phyloP scores from a whole-genome alignment of 2,888 invertebrate species.

The Labia minor region DNA sequence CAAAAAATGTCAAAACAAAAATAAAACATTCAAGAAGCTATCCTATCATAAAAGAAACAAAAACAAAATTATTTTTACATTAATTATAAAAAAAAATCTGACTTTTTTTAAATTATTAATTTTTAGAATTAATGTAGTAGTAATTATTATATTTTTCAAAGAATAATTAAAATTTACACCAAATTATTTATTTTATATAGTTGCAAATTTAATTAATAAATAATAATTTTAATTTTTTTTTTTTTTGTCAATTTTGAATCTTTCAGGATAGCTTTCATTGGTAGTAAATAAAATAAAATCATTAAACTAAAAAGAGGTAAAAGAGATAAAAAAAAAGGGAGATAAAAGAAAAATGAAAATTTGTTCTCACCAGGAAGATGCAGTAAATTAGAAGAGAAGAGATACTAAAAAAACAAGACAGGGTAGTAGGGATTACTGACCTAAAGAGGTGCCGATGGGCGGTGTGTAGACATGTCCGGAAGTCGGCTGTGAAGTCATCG shows the following conservation, averaged over 20 bases:
- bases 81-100: background rate
- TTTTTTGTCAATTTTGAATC: too few relatives aligned
- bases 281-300: too few relatives aligned
- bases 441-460: constrained; percentile 58
- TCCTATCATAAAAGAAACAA: too few relatives aligned
- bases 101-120: background rate
- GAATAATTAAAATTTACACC: too few relatives aligned
- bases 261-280: too few relatives aligned
- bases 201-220: too few relatives aligned
- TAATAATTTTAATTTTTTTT: too few relatives aligned
- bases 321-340: background rate
- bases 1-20: constrained; percentile 15
- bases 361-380: too few relatives aligned
- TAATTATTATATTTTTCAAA: too few relatives aligned
- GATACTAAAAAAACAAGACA: background rate
- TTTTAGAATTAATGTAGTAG: too few relatives aligned
- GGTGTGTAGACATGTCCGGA: constrained; percentile 58
- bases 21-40: background rate
- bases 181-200: too few relatives aligned
- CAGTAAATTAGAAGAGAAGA: background rate
- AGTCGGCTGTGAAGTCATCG: constrained; percentile 58
- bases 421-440: constrained; percentile 37
- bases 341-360: background rate
- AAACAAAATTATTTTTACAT: background rate
- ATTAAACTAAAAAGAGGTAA: too few relatives aligned